Conservation (phyloP, 2,113 vertebrate genomes). For the Corythoichthys haematopterus region DNA sequence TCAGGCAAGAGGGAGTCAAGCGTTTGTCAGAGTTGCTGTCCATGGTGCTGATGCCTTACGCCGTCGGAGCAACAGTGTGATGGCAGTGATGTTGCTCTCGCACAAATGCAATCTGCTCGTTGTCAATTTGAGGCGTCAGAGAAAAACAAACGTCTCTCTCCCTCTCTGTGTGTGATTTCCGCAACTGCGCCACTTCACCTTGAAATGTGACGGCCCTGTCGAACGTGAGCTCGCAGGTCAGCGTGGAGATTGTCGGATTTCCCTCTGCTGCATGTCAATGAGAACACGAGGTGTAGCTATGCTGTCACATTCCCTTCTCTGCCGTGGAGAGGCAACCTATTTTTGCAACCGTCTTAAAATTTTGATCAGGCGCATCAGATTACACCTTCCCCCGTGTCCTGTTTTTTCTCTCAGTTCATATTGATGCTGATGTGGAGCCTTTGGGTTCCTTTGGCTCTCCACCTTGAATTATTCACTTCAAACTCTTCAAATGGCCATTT, state of each 20-base stretch:
- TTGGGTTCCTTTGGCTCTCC: conserved; percentile 7
- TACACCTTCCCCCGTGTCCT: conserved; percentile 19
- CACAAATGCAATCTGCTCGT: conserved; percentile 14
- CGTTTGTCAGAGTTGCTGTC: conserved; percentile 35
- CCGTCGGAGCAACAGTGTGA: conserved; percentile 13
- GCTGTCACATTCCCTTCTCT: conserved; percentile 11
- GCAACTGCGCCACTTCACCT: conserved; percentile 4
- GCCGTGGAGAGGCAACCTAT: conserved; percentile 38
- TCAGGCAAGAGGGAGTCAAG: neutral
- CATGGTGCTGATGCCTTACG: conserved; percentile 41
- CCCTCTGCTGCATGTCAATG: conserved; percentile 48
- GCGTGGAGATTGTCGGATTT: conserved; percentile 27
- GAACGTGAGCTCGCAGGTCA: conserved; percentile 31
- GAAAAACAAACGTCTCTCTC: conserved; percentile 13
- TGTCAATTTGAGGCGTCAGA: conserved; percentile 7
- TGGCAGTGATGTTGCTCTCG: conserved; percentile 3
- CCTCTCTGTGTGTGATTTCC: neutral
- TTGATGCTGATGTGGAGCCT: conserved; percentile 38
- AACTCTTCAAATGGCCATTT: conserved; percentile 14
- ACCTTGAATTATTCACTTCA: conserved; percentile 31
- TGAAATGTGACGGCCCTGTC: conserved; percentile 9
- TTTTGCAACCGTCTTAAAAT: conserved; percentile 37
- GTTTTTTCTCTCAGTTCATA: conserved; percentile 18
- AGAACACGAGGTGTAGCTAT: conserved; percentile 23
- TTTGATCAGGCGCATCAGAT: conserved; percentile 43